Evolutionary conservation across 1,140 invertebrate species (phyloP).

Genomic region (Asbolus verrucosus): DNA sequence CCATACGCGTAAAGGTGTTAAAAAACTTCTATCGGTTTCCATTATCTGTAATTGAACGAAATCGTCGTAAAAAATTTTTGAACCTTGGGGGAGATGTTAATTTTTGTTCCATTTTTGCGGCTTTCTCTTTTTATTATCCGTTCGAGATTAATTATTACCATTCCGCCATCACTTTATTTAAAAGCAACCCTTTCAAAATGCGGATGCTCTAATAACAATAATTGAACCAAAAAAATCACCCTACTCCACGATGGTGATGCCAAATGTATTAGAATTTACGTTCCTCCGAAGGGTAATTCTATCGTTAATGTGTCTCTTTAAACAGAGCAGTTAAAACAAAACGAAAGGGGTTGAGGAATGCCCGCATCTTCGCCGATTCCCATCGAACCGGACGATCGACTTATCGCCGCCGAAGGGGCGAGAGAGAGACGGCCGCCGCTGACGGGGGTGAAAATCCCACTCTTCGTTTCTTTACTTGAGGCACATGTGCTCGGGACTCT

Average conservation of each 20-base stretch:
- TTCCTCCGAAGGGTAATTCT: slow-evolving; percentile 56
- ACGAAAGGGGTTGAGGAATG: slow-evolving; percentile 51
- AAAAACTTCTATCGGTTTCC: slow-evolving; percentile 1
- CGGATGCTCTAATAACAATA: slow-evolving; percentile 52
- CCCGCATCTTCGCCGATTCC: slow-evolving; percentile 52
- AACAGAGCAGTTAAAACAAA: slow-evolving; percentile 57
- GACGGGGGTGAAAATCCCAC: slow-evolving; percentile 23
- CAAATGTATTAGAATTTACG: slow-evolving; percentile 57
- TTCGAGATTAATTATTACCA: slow-evolving; percentile 39
- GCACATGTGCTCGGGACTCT: slow-evolving; percentile 55
- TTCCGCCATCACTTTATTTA: slow-evolving; percentile 37
- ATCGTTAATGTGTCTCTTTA: slow-evolving; percentile 58
- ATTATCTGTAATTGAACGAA: slow-evolving; percentile 8
- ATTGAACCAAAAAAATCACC: slow-evolving; percentile 53
- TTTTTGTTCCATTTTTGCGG: slow-evolving; percentile 22
- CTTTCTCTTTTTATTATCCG: slow-evolving; percentile 37
- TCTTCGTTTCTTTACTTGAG: slow-evolving; percentile 52
- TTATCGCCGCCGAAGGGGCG: neutral
- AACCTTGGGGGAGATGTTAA: slow-evolving; percentile 14
- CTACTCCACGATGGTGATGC: slow-evolving; percentile 48
- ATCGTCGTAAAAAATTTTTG: slow-evolving; percentile 17
- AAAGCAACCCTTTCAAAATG: slow-evolving; percentile 35
- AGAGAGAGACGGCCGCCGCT: slow-evolving; percentile 13
- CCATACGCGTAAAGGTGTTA: no score
- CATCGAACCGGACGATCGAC: slow-evolving; percentile 8